A percentile compares a stretch with the other conserved stretches of the same genome.
Conservation (phyloP, 2,797 vertebrate species). For the Cuniculus paca region DNA sequence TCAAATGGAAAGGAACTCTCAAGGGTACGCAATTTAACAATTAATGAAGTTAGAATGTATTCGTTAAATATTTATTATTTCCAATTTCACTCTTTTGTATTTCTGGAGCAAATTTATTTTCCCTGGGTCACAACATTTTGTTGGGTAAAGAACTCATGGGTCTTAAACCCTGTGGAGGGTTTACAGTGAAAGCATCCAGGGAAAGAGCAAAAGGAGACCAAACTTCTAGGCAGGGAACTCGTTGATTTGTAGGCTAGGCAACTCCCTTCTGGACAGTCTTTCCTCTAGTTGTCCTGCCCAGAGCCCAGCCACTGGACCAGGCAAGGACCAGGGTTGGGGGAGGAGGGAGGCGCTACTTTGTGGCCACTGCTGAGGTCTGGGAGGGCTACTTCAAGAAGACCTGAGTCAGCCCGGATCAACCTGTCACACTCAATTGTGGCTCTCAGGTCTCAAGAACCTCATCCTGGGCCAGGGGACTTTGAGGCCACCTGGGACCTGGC, state of each 20-base stretch:
- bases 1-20: constrained; percentile 73
- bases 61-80: constrained; percentile 75
- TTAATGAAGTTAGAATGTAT: constrained; percentile 60
- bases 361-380: not conserved
- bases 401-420: constrained; percentile 41
- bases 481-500: constrained; percentile 24
- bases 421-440: constrained; percentile 67
- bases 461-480: constrained; percentile 9
- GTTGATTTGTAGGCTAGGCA: not conserved
- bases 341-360: not conserved
- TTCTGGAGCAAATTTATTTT: constrained; percentile 57
- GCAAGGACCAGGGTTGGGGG: not conserved
- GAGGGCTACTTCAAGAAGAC: not conserved
- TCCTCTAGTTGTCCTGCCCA: not conserved
- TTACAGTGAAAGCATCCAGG: not conserved
- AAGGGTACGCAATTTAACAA: constrained; percentile 43
- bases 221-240: not conserved
- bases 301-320: not conserved
- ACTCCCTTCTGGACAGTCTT: not conserved
- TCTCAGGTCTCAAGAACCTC: constrained; percentile 61
- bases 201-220: accelerated
- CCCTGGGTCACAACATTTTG: not conserved
- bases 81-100: constrained; percentile 58
- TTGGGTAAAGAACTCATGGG: not conserved
- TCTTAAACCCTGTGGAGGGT: not conserved